Base-by-base conservation (phyloP, 2,888 invertebrate genomes). In the Pandemis corylana region DNA sequence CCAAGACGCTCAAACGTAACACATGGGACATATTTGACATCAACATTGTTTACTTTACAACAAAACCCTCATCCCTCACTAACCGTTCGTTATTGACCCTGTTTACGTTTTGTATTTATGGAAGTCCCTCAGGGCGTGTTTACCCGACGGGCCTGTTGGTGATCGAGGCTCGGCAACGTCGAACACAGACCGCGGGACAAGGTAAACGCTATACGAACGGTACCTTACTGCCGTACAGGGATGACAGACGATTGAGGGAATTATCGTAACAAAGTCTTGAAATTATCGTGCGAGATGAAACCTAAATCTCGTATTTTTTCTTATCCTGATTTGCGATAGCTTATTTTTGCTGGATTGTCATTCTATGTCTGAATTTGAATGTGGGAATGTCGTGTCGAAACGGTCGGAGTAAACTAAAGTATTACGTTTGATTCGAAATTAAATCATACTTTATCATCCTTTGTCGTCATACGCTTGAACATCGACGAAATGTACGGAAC, bases 101-200 rank as follows among this genome's bases (percentile, higher is more conserved):
- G 59, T 59, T 59, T 59, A 28, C 59, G 12, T 59, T 28, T 9
- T 59, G 59, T 59, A 59, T 59, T 59, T 59, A 59, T 59, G 59
- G 53, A 36, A 15, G 53, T 28, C 59, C 59, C 59, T 59, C 59
- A 28, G 28, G 59, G 59, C 59, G 28, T 56, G 59, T 28, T 20
- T 59, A 28, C 28, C 13, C n/a, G n/a, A 49, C 10, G 12, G 15
- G 59, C 59, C 28, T 28, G 15, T 56, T 12, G 6, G n/a, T 20
- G 59, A 59, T 59, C 28, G 28, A 28, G 28, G 59, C 20, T n/a
- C 5, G n/a, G 51, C 28, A 15, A 53, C 10, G 28, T 59, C 59
- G 28, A 59, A 59, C 9, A 15, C 53, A 53, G 15, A 5, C 53
- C n/a, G 56, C 20, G 15, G 28, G 20, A 59, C 59, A 28, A 28